Evolutionary conservation across 2,888 invertebrate species (phyloP), one percentile per base, ranked within the genome.

Genomic region (Eubasilissa splendida): DNA sequence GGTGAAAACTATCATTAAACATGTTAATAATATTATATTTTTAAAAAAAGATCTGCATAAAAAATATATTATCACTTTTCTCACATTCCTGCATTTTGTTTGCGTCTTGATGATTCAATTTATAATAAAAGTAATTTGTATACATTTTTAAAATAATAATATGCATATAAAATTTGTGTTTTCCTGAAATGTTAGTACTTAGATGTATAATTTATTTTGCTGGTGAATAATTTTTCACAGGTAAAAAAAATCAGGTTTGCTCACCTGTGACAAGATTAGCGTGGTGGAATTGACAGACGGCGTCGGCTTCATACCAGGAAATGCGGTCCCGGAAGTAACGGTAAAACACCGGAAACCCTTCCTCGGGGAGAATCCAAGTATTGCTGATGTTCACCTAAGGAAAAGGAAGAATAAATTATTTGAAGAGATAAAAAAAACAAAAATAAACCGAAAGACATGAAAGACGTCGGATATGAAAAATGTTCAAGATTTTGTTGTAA

Each of bases 291-390:
- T 95, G 95, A 88, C 95, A 95, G 77, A 95, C 95, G 54, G 95
- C 95, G 86, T 95, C 95, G 3, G 95, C 95, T 87, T 95, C 95
- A 87, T 95, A 95, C 95, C 95, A 95, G 65, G 95, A 95, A 87
- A 95, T 95, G 88, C 94, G 93, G 89, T 95, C 95, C 85, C 94
- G 92, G 91, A 95, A 95, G 91, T 95, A 95, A 85, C 95, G 93
- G 89, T 95, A 95, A 90, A 95, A 95, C 81, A 95, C 95, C 83
- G 95, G 94, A 86, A 95, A 94, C 52, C 95, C 95, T 86, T 95
- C 95, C 87, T 95, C 95, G 9, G 95, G 95, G 85, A 95, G 91
- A 85, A 95, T 93, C 95, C 95, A 95, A 84, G 95, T 94, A 88
- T 94, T 95, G 89, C 94, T 95, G 87, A 95, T 94, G 89, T 95